Evolutionary conservation across 2,888 invertebrate genomes (phyloP), one percentile per base, ranked within the genome.

Genomic region (Parthenolecanium corni): DNA sequence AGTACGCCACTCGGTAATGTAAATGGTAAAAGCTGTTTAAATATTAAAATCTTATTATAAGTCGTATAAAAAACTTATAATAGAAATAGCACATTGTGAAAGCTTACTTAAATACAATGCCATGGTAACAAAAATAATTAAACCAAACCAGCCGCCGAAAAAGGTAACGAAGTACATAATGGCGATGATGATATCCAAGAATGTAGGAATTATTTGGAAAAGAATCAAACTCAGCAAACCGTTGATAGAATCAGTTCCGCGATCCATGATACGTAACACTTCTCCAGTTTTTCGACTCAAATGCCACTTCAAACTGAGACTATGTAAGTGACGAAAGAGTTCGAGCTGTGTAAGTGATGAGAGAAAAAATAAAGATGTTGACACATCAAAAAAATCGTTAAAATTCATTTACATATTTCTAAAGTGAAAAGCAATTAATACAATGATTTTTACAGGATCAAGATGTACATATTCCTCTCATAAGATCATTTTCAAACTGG

Each of bases 1-100:
- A 0, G 96, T 97, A 14, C 97, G 80, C 97, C 97, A 97, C 76
- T 97, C 96, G 0, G 97, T 97, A n/a, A 97, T 81, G 16, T 77
- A 74, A 71, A 97, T 84, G 1, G 97, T 97, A 12, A 83, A 80
- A 71, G 78, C 92, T 94, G 74, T 14, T 76, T 75, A 24, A 18
- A 9, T 0, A n/a, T n/a, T n/a, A 12, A 25, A 54, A 46, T 23
- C 44, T 11, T 12, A 56, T 25, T 38, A 61, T 23, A 52, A 63
- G 21, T 49, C 24, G 31, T 14, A 56, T 42, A 56, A 18, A 40
- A 54, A 24, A 5, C 44, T 9, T 25, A 42, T 20, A 49, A 62
- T 21, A 57, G 44, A 6, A 56, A 42, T 21, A 40, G 11, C n/a
- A 21, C 25, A 44, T 56, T n/a, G 21, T 31, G 31, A 31, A n/a